Conservation (phyloP, 1,140 invertebrate genomes). For the Galleria mellonella region DNA sequence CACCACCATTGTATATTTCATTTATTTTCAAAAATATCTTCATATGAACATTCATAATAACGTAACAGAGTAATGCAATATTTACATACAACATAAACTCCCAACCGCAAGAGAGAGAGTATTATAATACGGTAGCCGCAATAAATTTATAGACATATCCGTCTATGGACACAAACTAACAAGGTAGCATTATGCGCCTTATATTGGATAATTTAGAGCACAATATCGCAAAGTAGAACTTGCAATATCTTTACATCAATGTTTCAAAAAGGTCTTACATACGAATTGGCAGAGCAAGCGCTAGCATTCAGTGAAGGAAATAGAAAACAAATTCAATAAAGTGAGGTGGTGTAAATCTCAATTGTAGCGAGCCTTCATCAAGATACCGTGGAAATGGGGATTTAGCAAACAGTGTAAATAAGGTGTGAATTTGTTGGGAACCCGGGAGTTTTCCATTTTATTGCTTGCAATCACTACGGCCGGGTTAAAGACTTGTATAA, state of each 20-base stretch:
- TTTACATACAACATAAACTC: too few relatives aligned
- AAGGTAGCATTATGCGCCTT: background rate
- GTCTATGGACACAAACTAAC: background rate
- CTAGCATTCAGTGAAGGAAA: constrained; percentile 8
- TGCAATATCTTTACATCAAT: constrained; percentile 5
- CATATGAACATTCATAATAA: too few relatives aligned
- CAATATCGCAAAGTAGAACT: background rate
- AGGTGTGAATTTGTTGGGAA: constrained; percentile 20
- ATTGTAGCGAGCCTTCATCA: constrained; percentile 34
- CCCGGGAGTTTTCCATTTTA: constrained; percentile 14
- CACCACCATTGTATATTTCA: too few relatives aligned
- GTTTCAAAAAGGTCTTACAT: constrained; percentile 14
- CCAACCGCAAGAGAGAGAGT: background rate
- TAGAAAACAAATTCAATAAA: constrained; percentile 46
- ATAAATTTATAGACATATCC: background rate
- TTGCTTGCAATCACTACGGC: constrained; percentile 7
- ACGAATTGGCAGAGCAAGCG: constrained; percentile 15
- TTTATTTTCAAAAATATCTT: too few relatives aligned
- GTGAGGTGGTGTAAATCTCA: constrained; percentile 40
- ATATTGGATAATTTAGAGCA: background rate
- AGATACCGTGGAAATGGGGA: constrained; percentile 21
- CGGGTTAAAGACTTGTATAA: constrained; percentile 6
- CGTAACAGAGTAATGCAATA: too few relatives aligned
- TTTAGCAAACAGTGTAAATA: constrained; percentile 29
- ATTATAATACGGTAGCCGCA: background rate